These are phyloP conservation scores for Saccopteryx bilineata DNA, from an alignment of 2,113 vertebrate genomes.

Conservation along the genomic window DNA sequence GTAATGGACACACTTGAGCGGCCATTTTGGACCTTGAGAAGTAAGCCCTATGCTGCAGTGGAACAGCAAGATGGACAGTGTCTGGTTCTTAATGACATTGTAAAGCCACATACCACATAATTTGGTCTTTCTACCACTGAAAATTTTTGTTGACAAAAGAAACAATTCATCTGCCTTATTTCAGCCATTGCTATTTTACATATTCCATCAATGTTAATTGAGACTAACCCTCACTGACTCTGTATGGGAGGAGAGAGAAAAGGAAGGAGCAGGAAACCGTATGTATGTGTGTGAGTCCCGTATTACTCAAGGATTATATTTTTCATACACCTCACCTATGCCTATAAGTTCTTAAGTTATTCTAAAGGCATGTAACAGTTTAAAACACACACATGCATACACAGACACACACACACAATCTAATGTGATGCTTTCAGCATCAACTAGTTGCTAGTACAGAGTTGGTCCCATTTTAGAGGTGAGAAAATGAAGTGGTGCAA, in stretches of 20 bases:
- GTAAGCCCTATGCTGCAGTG: background rate
- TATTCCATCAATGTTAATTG: conserved; percentile 23
- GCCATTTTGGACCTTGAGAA: background rate
- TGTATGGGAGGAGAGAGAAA: background rate
- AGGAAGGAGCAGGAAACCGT: background rate
- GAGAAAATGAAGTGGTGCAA: conserved; percentile 1
- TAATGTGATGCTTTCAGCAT: background rate
- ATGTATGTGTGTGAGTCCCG: background rate
- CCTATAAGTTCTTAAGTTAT: conserved; percentile 33
- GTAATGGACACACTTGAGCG: background rate
- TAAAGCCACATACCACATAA: background rate
- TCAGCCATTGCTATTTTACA: conserved; percentile 49
- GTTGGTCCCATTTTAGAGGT: background rate
- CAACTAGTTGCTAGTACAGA: background rate
- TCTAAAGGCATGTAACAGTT: background rate
- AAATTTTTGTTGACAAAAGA: background rate
- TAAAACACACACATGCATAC: background rate
- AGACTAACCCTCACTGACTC: background rate
- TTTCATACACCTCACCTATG: background rate
- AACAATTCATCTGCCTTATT: conserved; percentile 1
- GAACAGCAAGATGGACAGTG: background rate
- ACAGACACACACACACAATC: background rate
- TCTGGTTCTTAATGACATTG: background rate
- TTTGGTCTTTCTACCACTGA: background rate
- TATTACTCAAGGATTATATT: conserved; percentile 21